Percentiles rank a stretch among this genome's conserved stretches.
These are phyloP conservation scores for Gasterosteus nipponicus DNA, from an alignment of 2,113 vertebrate genomes.

Conservation along the genomic window DNA sequence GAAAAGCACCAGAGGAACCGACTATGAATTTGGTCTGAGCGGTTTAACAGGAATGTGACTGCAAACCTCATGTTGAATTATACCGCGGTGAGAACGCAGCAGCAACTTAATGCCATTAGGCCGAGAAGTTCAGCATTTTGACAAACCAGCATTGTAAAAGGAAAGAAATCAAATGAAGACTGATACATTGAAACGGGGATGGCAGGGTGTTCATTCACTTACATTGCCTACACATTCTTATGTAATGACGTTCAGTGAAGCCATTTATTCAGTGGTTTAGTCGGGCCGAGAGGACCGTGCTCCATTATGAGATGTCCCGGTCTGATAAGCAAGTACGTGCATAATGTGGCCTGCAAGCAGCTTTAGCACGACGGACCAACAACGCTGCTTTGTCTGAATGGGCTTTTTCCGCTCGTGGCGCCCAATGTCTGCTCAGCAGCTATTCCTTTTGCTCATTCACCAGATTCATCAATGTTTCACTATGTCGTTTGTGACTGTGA, in stretches of 20 bases:
- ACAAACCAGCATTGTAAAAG: not conserved
- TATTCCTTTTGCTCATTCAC: constrained; percentile 21
- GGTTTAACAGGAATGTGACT: constrained; percentile 10
- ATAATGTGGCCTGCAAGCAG: constrained; percentile 8
- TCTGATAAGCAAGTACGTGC: constrained; percentile 4
- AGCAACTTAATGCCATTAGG: not conserved
- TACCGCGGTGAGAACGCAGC: too few relatives aligned
- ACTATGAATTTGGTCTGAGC: not conserved
- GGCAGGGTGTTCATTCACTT: not conserved
- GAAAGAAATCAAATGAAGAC: not conserved
- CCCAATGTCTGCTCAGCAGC: not conserved
- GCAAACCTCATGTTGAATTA: constrained; percentile 12
- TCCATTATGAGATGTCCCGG: constrained; percentile 20
- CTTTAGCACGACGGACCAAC: not conserved
- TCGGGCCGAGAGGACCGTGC: not conserved
- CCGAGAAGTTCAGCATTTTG: not conserved
- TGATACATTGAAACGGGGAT: not conserved
- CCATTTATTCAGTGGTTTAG: constrained; percentile 3
- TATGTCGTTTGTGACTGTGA: constrained; percentile 62
- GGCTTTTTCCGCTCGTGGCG: not conserved
- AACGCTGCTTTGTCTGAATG: constrained; percentile 13
- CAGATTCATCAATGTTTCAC: too few relatives aligned
- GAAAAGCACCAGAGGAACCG: not conserved
- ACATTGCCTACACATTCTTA: not conserved
- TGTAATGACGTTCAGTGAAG: not conserved